These are phyloP conservation scores for Pyrocephalus nanus DNA, from an alignment of 2,797 vertebrate genomes.

Conservation along the genomic window DNA sequence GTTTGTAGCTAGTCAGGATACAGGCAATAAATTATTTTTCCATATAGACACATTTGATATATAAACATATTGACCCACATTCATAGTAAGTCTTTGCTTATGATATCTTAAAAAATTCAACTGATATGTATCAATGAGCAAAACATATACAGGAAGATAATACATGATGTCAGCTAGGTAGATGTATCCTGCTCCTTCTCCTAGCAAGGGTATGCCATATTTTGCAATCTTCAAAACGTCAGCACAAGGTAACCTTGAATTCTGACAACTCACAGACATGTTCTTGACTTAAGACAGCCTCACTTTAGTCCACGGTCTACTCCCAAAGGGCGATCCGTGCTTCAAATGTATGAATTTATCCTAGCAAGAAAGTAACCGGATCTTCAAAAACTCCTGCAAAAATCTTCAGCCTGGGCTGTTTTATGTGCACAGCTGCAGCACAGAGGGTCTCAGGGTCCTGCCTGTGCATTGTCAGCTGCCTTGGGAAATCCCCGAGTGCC, in stretches of 20 bases:
- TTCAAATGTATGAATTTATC: neutral
- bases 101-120: neutral
- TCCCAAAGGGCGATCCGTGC: neutral
- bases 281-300: neutral
- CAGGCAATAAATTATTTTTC: neutral
- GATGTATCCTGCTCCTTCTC: fast-evolving
- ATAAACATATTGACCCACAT: neutral
- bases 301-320: neutral
- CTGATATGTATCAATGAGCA: neutral
- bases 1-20: neutral
- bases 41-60: neutral
- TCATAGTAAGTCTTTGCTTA: neutral
- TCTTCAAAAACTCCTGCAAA: neutral
- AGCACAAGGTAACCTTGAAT: neutral
- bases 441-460: neutral
- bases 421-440: neutral
- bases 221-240: neutral
- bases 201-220: neutral
- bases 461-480: neutral
- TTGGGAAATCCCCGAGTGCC: neutral
- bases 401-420: neutral
- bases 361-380: neutral
- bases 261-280: neutral
- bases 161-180: neutral
- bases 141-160: neutral